Percentiles rank a stretch among this genome's conserved stretches.
Conservation (phyloP, 2,797 vertebrate genomes). For the Microtus californicus region DNA sequence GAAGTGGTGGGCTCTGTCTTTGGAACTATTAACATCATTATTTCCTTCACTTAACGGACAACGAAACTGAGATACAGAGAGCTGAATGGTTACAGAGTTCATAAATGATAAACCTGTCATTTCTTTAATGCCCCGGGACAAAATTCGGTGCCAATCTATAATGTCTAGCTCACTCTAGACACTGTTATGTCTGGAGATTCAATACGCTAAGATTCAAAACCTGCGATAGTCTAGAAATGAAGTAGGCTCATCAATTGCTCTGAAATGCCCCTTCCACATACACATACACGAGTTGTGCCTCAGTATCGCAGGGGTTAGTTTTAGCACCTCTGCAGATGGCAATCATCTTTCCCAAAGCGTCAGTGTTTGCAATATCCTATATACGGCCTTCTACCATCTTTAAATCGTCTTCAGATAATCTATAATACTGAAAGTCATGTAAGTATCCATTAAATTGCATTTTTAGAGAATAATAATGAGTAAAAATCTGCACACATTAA, state of each 20-base stretch:
- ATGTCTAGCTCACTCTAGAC: not conserved
- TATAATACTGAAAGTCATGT: not conserved
- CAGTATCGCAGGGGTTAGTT: not conserved
- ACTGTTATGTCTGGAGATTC: not conserved
- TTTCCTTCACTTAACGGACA: slow-evolving; percentile 31
- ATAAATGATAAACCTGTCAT: not conserved
- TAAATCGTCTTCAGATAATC: not conserved
- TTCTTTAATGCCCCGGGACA: slow-evolving; percentile 13
- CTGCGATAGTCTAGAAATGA: slow-evolving; percentile 39
- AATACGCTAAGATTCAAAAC: slow-evolving; percentile 24
- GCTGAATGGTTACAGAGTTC: not conserved
- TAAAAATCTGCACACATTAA: not conserved
- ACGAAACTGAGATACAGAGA: slow-evolving; percentile 52
- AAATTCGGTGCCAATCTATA: slow-evolving; percentile 46
- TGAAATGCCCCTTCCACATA: too few relatives aligned
- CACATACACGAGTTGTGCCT: not conserved
- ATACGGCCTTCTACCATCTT: not conserved
- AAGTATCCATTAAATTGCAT: not conserved
- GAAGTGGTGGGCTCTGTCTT: slow-evolving; percentile 20
- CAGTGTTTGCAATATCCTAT: not conserved
- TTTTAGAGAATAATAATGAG: not conserved
- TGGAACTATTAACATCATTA: slow-evolving; percentile 28
- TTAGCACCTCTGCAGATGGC: not conserved
- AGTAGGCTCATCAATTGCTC: not conserved
- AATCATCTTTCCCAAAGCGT: not conserved